Conservation (phyloP, 2,113 vertebrate species). For the Cryptomyrus ogoouensis region DNA sequence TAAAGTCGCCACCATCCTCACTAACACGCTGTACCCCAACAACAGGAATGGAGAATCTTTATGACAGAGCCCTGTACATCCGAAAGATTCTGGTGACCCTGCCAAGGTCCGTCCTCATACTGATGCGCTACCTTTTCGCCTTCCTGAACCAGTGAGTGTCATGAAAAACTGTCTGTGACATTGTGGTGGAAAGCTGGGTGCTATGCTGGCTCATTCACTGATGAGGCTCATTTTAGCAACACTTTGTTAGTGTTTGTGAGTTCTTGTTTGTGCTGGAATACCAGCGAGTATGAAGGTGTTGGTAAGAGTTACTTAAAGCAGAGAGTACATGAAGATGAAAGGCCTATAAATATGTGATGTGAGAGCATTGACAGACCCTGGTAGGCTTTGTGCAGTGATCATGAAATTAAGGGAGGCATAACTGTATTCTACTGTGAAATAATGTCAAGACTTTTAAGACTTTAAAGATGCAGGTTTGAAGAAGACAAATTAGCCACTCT, state of each 20-base stretch:
- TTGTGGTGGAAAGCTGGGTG: background rate
- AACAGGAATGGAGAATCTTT: constrained; percentile 91
- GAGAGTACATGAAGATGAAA: background rate
- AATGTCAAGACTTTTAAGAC: background rate
- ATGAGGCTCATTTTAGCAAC: background rate
- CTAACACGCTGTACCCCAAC: background rate
- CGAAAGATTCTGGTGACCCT: constrained; percentile 87
- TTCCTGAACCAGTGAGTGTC: constrained; percentile 97
- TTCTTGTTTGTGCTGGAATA: background rate
- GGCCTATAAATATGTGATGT: background rate
- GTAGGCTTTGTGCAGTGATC: background rate
- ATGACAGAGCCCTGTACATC: constrained; percentile 90
- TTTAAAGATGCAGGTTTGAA: background rate
- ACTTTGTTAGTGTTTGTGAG: background rate
- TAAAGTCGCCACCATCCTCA: background rate
- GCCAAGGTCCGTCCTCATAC: constrained; percentile 82
- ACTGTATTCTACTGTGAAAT: background rate
- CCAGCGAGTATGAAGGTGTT: background rate
- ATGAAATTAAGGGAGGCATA: background rate
- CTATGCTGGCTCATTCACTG: background rate
- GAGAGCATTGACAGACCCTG: background rate
- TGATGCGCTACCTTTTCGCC: constrained; percentile 97
- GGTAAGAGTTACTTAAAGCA: background rate
- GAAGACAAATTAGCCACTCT: background rate
- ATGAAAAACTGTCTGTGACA: background rate